phyloP scores from a whole-genome alignment of 2,888 invertebrate species.

The Drosophila melanosoma region DNA sequence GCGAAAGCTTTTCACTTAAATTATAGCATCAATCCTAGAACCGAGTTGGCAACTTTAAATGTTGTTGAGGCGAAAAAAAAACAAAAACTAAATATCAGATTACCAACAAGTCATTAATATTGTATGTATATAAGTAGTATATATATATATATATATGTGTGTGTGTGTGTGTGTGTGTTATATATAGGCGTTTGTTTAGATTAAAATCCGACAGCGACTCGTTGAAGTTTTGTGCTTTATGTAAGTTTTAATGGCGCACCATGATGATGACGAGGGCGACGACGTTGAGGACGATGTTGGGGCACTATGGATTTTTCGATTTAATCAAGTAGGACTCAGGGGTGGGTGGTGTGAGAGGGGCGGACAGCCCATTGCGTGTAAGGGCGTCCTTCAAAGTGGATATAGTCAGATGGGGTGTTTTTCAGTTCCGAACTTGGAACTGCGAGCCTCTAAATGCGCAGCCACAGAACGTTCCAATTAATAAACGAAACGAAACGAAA shows the following conservation, averaged over 20 bases:
- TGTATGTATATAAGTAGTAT: background rate
- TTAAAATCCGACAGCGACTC: conserved; percentile 57
- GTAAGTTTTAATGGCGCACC: conserved; percentile 60
- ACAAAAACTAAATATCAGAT: background rate
- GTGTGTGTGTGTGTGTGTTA: background rate
- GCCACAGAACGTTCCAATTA: conserved; percentile 72
- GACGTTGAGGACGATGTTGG: background rate
- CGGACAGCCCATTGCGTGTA: conserved; percentile 49
- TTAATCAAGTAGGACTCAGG: conserved; percentile 48
- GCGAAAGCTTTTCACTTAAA: background rate
- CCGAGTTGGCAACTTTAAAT: conserved; percentile 3
- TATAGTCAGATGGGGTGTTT: background rate
- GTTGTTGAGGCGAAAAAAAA: background rate
- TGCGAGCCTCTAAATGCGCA: conserved; percentile 41
- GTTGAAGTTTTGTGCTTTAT: conserved; percentile 61
- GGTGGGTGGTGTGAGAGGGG: background rate
- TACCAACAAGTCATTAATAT: conserved; percentile 10
- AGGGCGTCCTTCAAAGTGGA: conserved; percentile 35
- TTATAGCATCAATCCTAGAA: background rate
- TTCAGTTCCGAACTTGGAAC: background rate
- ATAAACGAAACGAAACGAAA: conserved; percentile 60
- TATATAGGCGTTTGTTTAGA: conserved; percentile 42
- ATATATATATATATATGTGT: conserved; percentile 3
- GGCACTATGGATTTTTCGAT: conserved; percentile 57
- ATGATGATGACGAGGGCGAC: conserved; percentile 33